Evolutionary conservation across 2,797 vertebrate species (phyloP), one percentile per base, ranked within the genome.

Genomic region (Sphenodon punctatus): DNA sequence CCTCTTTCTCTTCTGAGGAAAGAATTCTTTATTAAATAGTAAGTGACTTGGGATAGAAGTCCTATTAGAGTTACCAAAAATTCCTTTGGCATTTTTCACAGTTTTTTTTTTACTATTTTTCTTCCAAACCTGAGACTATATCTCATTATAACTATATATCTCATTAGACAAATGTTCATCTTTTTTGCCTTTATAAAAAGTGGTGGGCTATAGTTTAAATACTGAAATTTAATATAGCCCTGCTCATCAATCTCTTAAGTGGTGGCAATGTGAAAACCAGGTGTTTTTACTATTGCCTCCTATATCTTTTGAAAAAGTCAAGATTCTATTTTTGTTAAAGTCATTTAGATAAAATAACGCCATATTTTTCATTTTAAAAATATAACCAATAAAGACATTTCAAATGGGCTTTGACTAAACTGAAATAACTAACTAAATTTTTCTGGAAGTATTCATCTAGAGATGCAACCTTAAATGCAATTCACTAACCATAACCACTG

Each of bases 11-110:
- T 60, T 77, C 12, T 32, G 32, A 82, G 88, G 75, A 58, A 65
- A 76, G 64, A 59, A 67, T 61, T 80, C 20, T n/a, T 51, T 88
- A 19, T 70, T 85, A 73, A 88, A 68, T 30, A 85, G 59, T 82
- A 78, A 68, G 79, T 81, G 63, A 82, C n/a, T 38, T 34, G 41
- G 27, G 16, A 8, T 53, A 55, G 30, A 38, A 66, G 46, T 46
- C 34, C 14, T 58, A 17, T 39, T 48, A 38, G 39, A 68, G 17
- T 20, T 42, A n/a, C n/a, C n/a, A n/a, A n/a, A n/a, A n/a, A n/a
- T n/a, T n/a, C n/a, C n/a, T n/a, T n/a, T n/a, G n/a, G n/a, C n/a
- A n/a, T n/a, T n/a, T n/a, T n/a, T n/a, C n/a, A n/a, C n/a, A n/a
- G n/a, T n/a, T n/a, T n/a, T n/a, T n/a, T 85, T 79, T 38, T 63